Percentiles rank a stretch among this genome's conserved stretches.
Conservation (phyloP, 2,113 vertebrate species). For the Raja brachyura region DNA sequence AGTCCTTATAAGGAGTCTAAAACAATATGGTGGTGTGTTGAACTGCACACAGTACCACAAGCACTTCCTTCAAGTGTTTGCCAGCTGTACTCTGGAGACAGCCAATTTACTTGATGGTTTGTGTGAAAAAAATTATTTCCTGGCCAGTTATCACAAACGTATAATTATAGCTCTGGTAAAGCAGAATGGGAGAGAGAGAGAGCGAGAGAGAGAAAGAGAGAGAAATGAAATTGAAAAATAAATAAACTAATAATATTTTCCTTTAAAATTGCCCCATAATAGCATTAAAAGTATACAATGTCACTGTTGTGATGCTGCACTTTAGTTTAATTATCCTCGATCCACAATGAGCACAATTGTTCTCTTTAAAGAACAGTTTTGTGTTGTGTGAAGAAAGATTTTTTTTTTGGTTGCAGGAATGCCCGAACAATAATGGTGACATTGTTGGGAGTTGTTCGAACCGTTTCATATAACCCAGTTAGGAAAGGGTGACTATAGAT, state of each 20-base stretch:
- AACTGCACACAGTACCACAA: slow-evolving; percentile 39
- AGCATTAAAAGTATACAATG: slow-evolving; percentile 19
- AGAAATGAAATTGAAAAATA: slow-evolving; percentile 37
- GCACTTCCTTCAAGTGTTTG: slow-evolving; percentile 40
- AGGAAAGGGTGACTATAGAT: slow-evolving; percentile 60
- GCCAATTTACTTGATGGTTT: slow-evolving; percentile 41
- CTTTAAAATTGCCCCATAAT: slow-evolving; percentile 50
- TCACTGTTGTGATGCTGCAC: background rate
- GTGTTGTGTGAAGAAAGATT: background rate
- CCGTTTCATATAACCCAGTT: slow-evolving; percentile 59
- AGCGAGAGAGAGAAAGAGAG: slow-evolving; percentile 34
- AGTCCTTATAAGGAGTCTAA: slow-evolving; percentile 39
- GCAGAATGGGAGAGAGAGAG: background rate
- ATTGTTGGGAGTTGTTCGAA: slow-evolving; percentile 61
- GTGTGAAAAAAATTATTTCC: slow-evolving; percentile 42
- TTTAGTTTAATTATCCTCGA: background rate
- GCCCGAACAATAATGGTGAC: slow-evolving; percentile 60
- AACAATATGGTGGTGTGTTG: background rate
- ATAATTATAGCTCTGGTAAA: slow-evolving; percentile 35
- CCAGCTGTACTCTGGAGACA: slow-evolving; percentile 39
- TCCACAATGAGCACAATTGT: slow-evolving; percentile 14
- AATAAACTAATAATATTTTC: slow-evolving; percentile 43
- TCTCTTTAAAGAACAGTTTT: slow-evolving; percentile 37
- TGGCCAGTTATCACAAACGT: slow-evolving; percentile 42
- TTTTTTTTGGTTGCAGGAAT: slow-evolving; percentile 26